These are phyloP conservation scores for Solenopsis fugax DNA, from an alignment of 1,140 invertebrate species.

Conservation along the genomic window DNA sequence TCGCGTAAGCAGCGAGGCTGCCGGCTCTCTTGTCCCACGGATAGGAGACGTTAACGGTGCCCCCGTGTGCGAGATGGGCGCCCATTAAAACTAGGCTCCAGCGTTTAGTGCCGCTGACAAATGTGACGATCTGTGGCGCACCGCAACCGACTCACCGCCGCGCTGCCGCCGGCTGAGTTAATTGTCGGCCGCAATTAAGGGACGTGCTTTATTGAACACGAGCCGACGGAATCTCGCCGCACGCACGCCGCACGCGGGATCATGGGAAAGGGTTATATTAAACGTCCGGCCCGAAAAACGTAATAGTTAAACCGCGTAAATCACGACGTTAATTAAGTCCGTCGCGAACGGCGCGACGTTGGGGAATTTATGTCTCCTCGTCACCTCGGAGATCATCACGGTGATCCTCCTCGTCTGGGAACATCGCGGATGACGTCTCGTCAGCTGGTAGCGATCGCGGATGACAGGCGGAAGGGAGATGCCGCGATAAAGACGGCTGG, in stretches of 20 bases:
- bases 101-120: conserved; percentile 24
- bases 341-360: background rate
- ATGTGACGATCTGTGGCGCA: conserved; percentile 45
- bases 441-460: conserved; percentile 13
- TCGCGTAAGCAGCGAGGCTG: background rate
- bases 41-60: conserved; percentile 56
- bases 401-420: background rate
- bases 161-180: conserved; percentile 21
- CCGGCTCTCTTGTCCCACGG: conserved; percentile 46
- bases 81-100: conserved; percentile 56
- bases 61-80: conserved; percentile 16
- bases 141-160: background rate
- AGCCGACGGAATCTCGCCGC: conserved; percentile 3
- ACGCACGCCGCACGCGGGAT: conserved; percentile 25
- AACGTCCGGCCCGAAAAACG: conserved; percentile 30
- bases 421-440: background rate
- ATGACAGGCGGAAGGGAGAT: conserved; percentile 36
- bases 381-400: background rate
- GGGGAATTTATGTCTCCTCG: background rate
- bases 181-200: conserved; percentile 61
- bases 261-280: conserved; percentile 59
- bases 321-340: conserved; percentile 44
- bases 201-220: conserved; percentile 50
- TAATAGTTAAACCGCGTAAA: conserved; percentile 23
- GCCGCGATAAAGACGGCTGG: background rate